These are phyloP conservation scores for Chionomys nivalis DNA, from an alignment of 2,113 vertebrate species.

Conservation along the genomic window DNA sequence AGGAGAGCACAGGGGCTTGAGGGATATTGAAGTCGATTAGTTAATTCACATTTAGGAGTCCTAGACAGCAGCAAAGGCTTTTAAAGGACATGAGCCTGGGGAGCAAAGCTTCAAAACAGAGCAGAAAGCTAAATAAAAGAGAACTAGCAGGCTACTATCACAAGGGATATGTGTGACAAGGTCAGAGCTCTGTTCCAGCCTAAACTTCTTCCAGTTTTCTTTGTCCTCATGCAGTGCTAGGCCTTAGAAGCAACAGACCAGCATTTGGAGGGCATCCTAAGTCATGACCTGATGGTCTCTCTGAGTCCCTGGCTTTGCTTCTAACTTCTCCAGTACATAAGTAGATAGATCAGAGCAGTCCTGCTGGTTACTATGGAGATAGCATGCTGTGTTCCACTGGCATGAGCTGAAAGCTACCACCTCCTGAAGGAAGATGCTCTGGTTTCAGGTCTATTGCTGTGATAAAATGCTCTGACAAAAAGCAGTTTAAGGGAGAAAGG, in stretches of 20 bases:
- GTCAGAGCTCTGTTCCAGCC: neutral
- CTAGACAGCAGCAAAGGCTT: slow-evolving; percentile 7
- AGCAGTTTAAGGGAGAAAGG: neutral
- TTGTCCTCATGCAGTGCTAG: neutral
- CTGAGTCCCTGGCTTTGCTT: neutral
- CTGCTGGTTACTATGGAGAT: neutral
- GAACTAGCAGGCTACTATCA: neutral
- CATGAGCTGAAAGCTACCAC: no score
- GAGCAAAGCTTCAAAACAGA: neutral
- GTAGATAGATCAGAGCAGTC: neutral
- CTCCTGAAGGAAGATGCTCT: neutral
- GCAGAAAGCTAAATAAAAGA: neutral
- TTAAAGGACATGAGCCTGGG: neutral
- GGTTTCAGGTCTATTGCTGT: neutral
- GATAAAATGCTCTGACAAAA: neutral
- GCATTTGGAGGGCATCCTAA: neutral
- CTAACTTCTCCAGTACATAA: neutral
- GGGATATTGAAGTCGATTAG: neutral
- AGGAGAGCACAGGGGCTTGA: neutral
- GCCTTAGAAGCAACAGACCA: neutral
- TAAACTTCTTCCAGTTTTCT: neutral
- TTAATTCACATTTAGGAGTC: slow-evolving; percentile 5
- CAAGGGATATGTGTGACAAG: neutral
- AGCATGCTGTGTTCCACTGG: neutral
- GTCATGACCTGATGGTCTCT: neutral